Conservation (phyloP, 2,113 vertebrate species). For the Indri indri region DNA sequence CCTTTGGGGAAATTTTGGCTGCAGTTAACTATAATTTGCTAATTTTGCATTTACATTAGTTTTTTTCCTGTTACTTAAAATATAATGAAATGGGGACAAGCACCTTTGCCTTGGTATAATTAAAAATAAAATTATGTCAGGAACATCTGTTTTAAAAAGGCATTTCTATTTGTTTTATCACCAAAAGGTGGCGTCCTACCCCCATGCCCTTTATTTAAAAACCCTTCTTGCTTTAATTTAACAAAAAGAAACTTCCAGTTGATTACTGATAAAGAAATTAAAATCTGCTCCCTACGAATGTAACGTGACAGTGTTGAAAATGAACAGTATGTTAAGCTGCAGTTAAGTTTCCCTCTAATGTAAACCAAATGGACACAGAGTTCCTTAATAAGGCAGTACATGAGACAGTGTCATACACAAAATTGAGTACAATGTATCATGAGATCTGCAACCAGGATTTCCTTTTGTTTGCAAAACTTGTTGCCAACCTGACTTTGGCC, state of each 20-base stretch:
- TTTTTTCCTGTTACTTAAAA: constrained; percentile 74
- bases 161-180: constrained; percentile 70
- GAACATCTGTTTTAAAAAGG: constrained; percentile 58
- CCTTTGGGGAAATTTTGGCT: not conserved
- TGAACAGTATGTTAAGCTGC: constrained; percentile 77
- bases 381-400: constrained; percentile 61
- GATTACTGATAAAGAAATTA: constrained; percentile 85
- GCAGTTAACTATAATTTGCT: constrained; percentile 39
- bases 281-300: constrained; percentile 79
- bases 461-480: constrained; percentile 61
- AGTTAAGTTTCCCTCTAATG: constrained; percentile 72
- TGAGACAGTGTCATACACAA: constrained; percentile 60
- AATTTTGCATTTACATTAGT: constrained; percentile 78
- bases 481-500: constrained; percentile 27
- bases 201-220: constrained; percentile 79
- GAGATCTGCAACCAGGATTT: constrained; percentile 61
- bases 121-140: constrained; percentile 78
- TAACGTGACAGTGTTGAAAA: constrained; percentile 81
- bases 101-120: constrained; percentile 79
- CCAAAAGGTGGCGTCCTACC: constrained; percentile 87
- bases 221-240: constrained; percentile 76
- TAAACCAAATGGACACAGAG: constrained; percentile 73
- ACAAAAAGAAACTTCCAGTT: constrained; percentile 83
- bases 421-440: constrained; percentile 43
- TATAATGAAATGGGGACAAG: constrained; percentile 74